Percentiles rank a stretch among this genome's conserved stretches.
phyloP scores from a whole-genome alignment of 1,140 invertebrate genomes.

The Orius laevigatus region DNA sequence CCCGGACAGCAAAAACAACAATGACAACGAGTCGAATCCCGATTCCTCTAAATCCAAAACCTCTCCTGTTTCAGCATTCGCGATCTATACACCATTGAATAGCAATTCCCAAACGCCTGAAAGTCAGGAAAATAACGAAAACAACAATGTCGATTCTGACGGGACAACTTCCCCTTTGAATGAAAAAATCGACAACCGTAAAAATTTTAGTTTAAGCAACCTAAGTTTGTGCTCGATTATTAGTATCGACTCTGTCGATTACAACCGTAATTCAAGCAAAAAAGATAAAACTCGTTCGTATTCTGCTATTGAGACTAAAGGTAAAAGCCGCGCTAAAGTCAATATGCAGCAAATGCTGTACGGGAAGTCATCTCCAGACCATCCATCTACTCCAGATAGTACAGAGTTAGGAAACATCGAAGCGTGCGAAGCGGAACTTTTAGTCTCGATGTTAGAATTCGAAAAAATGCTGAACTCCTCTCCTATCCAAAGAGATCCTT shows the following conservation, averaged over 20 bases:
- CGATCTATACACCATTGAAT: constrained; percentile 24
- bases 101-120: constrained; percentile 2
- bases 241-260: constrained; percentile 21
- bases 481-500: constrained; percentile 8
- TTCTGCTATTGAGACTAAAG: constrained; percentile 14
- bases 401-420: constrained; percentile 14
- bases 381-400: background rate
- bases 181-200: constrained; percentile 17
- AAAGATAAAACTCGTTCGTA: constrained; percentile 14
- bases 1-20: background rate
- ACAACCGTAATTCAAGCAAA: constrained; percentile 14
- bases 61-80: constrained; percentile 31
- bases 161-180: constrained; percentile 26
- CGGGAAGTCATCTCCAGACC: constrained; percentile 8
- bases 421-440: constrained; percentile 21
- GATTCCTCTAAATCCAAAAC: constrained; percentile 15
- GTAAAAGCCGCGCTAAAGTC: constrained; percentile 9
- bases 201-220: constrained; percentile 26
- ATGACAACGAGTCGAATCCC: background rate
- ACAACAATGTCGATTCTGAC: constrained; percentile 23
- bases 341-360: constrained; percentile 20
- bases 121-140: constrained; percentile 20
- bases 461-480: constrained; percentile 20
- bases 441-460: constrained; percentile 23
- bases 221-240: constrained; percentile 30